Evolutionary conservation across 2,113 vertebrate genomes (phyloP).

Genomic region (Myiozetetes cayanensis): DNA sequence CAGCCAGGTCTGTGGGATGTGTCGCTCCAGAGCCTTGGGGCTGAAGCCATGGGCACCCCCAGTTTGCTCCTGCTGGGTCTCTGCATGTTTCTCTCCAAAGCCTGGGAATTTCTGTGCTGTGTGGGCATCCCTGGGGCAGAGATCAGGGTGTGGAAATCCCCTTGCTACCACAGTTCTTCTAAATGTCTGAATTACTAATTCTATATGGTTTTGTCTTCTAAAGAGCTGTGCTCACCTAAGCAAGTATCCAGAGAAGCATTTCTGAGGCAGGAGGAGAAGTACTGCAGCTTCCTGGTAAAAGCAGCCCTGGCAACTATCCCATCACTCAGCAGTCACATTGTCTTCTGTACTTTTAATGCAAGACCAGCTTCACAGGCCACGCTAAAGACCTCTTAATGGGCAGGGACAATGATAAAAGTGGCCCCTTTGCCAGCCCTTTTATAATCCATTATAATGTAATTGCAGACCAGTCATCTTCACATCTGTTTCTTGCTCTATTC

Average conservation of each 20-base stretch:
- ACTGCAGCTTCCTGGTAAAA: neutral
- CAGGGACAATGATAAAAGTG: neutral
- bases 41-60: neutral
- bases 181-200: neutral
- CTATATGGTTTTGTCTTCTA: neutral
- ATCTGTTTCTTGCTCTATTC: constrained; percentile 5
- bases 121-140: neutral
- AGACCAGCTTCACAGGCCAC: neutral
- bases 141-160: neutral
- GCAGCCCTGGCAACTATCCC: neutral
- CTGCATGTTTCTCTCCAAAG: neutral
- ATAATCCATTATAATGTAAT: constrained; percentile 8
- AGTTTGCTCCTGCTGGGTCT: neutral
- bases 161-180: neutral
- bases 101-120: neutral
- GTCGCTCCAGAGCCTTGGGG: neutral
- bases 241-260: neutral
- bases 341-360: constrained; percentile 9
- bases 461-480: neutral
- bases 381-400: neutral
- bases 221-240: neutral
- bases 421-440: neutral
- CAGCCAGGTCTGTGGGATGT: neutral
- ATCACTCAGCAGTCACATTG: neutral
- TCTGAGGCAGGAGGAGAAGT: neutral